phyloP scores from a whole-genome alignment of 2,797 vertebrate genomes.

The Dipus sagitta region DNA sequence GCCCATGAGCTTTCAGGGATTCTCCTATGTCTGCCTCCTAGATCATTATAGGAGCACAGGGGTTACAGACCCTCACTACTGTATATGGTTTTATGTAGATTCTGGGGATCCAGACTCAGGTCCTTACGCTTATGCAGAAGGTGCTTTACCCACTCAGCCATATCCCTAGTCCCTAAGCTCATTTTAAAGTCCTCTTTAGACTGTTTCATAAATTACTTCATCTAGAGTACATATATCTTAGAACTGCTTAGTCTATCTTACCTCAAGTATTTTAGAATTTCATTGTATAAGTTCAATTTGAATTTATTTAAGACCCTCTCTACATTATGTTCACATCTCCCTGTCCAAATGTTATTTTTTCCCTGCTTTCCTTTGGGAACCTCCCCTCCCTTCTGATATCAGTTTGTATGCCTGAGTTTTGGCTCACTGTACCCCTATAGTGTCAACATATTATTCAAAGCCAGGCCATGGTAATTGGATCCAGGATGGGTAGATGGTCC shows the following conservation, averaged over 20 bases:
- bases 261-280: constrained; percentile 26
- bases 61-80: too few species aligned
- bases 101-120: too few species aligned
- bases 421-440: not conserved
- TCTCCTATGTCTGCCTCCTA: too few species aligned
- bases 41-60: too few species aligned
- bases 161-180: not conserved
- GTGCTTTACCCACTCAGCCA: too few species aligned
- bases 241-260: constrained; percentile 19
- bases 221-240: not conserved
- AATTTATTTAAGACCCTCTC: not conserved
- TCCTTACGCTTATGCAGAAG: too few species aligned
- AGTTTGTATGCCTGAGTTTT: not conserved
- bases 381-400: not conserved
- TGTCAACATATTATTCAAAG: not conserved
- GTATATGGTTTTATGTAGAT: too few species aligned
- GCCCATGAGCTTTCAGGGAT: too few species aligned
- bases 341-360: not conserved
- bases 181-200: not conserved
- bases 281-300: not conserved
- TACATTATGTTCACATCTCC: not conserved
- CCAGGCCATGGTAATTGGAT: not conserved
- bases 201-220: constrained; percentile 33
- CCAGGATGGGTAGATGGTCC: not conserved
- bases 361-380: not conserved